Base-by-base conservation (phyloP, 2,888 invertebrate species). In the Lasioglossum pauxillum region DNA sequence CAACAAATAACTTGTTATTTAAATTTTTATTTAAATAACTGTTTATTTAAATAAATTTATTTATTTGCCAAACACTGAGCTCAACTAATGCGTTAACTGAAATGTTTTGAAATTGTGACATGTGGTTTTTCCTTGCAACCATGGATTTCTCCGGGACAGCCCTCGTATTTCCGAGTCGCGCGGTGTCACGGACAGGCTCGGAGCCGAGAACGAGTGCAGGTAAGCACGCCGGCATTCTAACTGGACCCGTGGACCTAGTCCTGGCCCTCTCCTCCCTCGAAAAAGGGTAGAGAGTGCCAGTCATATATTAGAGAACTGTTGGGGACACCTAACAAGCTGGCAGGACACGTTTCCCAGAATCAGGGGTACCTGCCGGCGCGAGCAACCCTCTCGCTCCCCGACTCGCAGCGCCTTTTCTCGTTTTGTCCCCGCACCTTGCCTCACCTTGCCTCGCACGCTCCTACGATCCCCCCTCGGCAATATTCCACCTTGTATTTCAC, bases 281-380 rank as follows among this genome's bases (percentile, higher is more conserved):
- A 87, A 90, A 91, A 92, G 92, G 92, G 92, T 91, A 91, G 90
- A 91, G 91, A 90, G 92, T 92, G 92, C 93, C 92, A 93, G 94
- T 93, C 93, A 93, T 94, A 94, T 93, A 94, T 94, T 94, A 94
- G 90, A 94, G 93, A 92, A 92, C 92, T 93, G 93, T 94, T 91
- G 93, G 93, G 93, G 94, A 94, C 94, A 94, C 93, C 93, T 94
- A 94, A 94, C 94, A 94, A 94, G 93, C 94, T 93, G 93, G 92
- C 93, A 92, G 93, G 93, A 94, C 93, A 93, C 93, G 93, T 94
- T 94, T 94, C 94, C 94, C 93, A 94, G 94, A 94, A 94, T 93
- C 92, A 89, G 91, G 92, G 88, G 91, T 90, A 90, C 88, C 87
- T 83, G 87, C 85, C 71, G 86, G 82, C 71, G 85, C 87, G 88